These are phyloP conservation scores for Chorisops tibialis DNA, from an alignment of 2,888 invertebrate genomes.

Conservation along the genomic window DNA sequence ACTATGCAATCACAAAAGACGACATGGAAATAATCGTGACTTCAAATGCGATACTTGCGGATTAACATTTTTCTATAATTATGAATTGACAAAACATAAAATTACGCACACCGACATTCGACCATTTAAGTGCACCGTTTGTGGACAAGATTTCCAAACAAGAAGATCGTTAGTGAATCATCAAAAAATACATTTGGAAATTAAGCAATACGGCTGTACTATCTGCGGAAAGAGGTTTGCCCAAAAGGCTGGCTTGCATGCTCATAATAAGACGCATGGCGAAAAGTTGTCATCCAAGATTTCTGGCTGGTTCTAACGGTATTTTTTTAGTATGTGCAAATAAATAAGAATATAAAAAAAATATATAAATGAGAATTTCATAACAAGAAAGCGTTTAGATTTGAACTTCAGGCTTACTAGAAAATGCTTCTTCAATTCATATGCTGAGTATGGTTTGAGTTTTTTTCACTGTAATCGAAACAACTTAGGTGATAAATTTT, in stretches of 20 bases:
- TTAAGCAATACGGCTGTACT: constrained; percentile 35
- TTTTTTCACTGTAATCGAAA: no score
- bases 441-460: no score
- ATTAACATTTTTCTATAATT: constrained; percentile 23
- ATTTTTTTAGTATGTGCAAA: no score
- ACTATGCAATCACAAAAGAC: constrained; percentile 33
- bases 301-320: no score
- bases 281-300: no score
- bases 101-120: constrained; percentile 6
- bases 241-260: constrained; percentile 34
- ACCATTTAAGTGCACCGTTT: constrained; percentile 17
- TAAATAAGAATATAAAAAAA: no score
- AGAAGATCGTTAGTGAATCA: constrained; percentile 35
- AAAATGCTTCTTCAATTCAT: no score
- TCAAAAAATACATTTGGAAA: constrained; percentile 34
- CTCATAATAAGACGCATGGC: constrained; percentile 12
- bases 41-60: constrained; percentile 33
- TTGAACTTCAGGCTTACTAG: no score
- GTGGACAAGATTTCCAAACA: constrained; percentile 32
- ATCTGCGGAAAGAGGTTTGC: constrained; percentile 36
- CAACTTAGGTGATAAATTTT: no score
- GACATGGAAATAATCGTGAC: constrained; percentile 32
- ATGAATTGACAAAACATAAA: constrained; percentile 10
- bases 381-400: no score
- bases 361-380: no score